Base-by-base conservation (phyloP, 2,888 invertebrate species). In the Hemicrepidius hirtus region DNA sequence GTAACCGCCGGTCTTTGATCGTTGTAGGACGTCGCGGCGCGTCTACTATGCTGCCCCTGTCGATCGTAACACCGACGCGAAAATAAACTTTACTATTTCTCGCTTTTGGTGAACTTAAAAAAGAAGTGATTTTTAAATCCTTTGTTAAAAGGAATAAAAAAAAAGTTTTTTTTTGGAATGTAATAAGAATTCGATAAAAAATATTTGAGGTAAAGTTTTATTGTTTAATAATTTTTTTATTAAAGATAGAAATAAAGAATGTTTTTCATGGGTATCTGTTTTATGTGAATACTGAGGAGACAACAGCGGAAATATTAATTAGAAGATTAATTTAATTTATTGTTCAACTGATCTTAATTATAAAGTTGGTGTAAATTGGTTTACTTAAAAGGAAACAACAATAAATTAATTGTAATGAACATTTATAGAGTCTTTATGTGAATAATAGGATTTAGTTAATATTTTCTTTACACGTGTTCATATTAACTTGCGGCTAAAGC, bases 1-100 rank as follows among this genome's bases (percentile, higher is more conserved):
- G 72, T 71, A 71, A 60, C 66, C 71, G 66, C 59, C 68, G 68
- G 68, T 68, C 67, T 41, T 72, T 57, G 72, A 60, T 67, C 67
- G 72, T 41, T 72, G 62, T 40, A 72, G 63, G 67, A 62, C 72
- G 72, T 68, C 72, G 72, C 72, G 72, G 72, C 72, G 72, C 72
- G 41, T 60, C 60, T 60, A 9, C 18, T 55, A 37, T 37, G 20
- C 57, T 21, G 49, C 21, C 32, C 16, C 55, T 32, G n/a, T 1
- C 57, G 57, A 57, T 57, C 55, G 37, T n/a, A 37, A 37, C 35
- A 20, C 20, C 57, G 67, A 46, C 41, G 41, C 53, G 41, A 35
- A 49, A 21, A 46, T n/a, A 24, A 63, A 50, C 20, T 50, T 53
- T 37, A n/a, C 32, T 20, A 64, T 50, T 50, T 64, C 50, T 50